Percentiles rank a stretch among this genome's conserved stretches.
Evolutionary conservation across 2,113 vertebrate genomes (phyloP).

Genomic region (Oreochromis spilurus): DNA sequence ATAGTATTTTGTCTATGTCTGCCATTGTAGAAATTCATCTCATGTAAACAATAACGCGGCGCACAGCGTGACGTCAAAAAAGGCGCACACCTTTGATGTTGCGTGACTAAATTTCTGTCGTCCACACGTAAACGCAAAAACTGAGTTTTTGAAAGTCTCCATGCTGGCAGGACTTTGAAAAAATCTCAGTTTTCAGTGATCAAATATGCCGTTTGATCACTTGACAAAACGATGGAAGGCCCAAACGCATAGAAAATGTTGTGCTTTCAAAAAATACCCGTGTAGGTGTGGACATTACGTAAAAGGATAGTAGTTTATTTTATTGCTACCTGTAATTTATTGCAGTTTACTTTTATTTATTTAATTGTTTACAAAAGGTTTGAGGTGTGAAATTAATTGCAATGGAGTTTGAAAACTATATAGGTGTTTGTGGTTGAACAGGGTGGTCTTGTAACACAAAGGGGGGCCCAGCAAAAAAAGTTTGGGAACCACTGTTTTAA

Average conservation of each 20-base stretch:
- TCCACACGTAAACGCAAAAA: not conserved
- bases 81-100: not conserved
- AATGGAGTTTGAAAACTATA: not conserved
- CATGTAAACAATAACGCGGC: not conserved
- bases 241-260: accelerated
- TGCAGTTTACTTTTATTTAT: not conserved
- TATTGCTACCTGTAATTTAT: not conserved
- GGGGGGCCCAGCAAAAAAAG: not conserved
- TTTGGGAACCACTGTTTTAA: not conserved
- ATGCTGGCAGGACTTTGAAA: not conserved
- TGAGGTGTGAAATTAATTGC: not conserved
- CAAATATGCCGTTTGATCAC: no score
- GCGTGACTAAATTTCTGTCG: not conserved
- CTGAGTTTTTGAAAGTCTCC: accelerated
- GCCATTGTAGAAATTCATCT: not conserved
- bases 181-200: no score
- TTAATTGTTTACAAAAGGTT: not conserved
- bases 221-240: not conserved
- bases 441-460: not conserved
- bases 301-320: not conserved
- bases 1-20: no score
- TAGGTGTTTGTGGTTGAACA: not conserved
- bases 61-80: not conserved
- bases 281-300: not conserved
- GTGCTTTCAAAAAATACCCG: not conserved